phyloP scores from a whole-genome alignment of 2,888 invertebrate genomes.

The Allolobophora icterica region DNA sequence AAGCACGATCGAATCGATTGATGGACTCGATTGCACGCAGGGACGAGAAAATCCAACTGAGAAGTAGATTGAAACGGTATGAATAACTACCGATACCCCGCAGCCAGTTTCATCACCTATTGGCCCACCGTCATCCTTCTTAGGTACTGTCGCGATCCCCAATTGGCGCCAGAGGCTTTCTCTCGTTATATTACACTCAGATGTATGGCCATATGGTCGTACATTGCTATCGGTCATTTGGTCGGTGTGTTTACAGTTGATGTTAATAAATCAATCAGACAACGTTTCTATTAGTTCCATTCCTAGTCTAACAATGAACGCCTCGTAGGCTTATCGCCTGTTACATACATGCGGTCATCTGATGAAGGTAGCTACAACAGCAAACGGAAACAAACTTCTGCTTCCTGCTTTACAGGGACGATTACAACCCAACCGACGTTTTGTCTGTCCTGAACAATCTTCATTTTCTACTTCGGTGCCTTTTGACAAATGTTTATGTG shows the following conservation, averaged over 20 bases:
- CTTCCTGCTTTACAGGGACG: too few species aligned
- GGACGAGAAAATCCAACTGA: neutral
- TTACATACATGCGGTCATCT: neutral
- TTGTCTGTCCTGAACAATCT: neutral
- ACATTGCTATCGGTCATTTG: neutral
- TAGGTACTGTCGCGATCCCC: neutral
- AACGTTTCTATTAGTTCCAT: neutral
- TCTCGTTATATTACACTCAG: neutral
- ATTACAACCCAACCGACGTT: neutral
- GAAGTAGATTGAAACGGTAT: neutral
- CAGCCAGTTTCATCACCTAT: neutral
- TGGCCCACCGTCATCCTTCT: slow-evolving; percentile 4
- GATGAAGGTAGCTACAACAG: neutral
- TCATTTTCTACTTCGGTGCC: neutral
- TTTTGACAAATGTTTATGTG: neutral
- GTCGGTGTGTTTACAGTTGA: neutral
- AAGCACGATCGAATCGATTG: neutral
- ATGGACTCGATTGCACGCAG: neutral
- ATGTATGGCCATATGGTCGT: neutral
- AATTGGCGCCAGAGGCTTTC: neutral
- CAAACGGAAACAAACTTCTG: too few species aligned
- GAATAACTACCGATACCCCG: neutral
- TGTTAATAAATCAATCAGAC: neutral
- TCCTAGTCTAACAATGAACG: neutral
- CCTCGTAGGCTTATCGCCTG: neutral